phyloP scores from a whole-genome alignment of 2,797 vertebrate genomes.

The Kryptopterus vitreolus region DNA sequence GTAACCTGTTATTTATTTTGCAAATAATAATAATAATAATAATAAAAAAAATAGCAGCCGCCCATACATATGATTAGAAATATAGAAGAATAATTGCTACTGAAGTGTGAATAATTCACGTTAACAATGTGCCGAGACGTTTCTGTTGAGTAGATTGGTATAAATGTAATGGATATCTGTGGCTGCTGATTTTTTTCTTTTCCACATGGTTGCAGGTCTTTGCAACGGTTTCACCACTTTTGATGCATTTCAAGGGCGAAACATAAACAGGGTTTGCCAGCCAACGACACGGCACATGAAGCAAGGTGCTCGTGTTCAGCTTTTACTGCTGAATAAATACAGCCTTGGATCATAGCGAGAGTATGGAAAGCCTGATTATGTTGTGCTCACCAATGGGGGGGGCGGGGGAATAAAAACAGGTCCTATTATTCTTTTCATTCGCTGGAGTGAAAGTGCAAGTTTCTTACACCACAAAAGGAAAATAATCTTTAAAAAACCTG shows the following conservation, averaged over 20 bases:
- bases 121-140: background rate
- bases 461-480: conserved; percentile 4
- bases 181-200: conserved; percentile 13
- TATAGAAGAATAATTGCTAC: background rate
- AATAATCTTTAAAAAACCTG: conserved; percentile 29
- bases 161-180: background rate
- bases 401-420: no score
- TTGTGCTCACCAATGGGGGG: conserved; percentile 30
- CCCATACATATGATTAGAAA: background rate
- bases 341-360: conserved; percentile 72
- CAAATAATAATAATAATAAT: conserved; percentile 36
- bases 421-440: conserved; percentile 65
- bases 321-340: conserved; percentile 80
- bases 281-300: conserved; percentile 26
- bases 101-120: background rate
- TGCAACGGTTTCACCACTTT: conserved; percentile 1
- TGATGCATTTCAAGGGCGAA: conserved; percentile 39
- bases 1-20: conserved; percentile 37
- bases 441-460: conserved; percentile 22
- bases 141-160: background rate
- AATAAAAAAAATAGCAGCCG: background rate
- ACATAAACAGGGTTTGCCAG: conserved; percentile 37
- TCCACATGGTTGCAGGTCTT: conserved; percentile 43
- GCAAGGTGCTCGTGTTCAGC: conserved; percentile 70
- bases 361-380: conserved; percentile 64